phyloP scores from a whole-genome alignment of 92 coral and sea anemone species.

The Epizoanthus rinbou region DNA sequence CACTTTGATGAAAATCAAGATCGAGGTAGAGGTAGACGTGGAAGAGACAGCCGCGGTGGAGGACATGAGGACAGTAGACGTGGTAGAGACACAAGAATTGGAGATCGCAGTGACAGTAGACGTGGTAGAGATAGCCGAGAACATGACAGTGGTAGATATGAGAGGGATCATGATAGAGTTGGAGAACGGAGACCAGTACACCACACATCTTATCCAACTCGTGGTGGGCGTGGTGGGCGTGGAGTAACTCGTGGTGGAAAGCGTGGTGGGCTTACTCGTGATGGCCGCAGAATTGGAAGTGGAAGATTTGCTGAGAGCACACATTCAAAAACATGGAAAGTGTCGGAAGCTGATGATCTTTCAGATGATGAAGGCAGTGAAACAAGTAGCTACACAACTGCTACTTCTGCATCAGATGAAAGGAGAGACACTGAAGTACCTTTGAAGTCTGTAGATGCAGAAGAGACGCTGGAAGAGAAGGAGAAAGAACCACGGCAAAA shows the following conservation, averaged over 20 bases:
- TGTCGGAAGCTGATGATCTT: slow-evolving; percentile 66
- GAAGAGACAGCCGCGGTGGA: slow-evolving; percentile 22
- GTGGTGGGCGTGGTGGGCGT: slow-evolving; percentile 74
- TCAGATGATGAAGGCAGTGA: slow-evolving; percentile 87
- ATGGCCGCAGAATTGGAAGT: slow-evolving; percentile 78
- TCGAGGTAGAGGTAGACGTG: slow-evolving; percentile 35
- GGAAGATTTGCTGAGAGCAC: slow-evolving; percentile 70
- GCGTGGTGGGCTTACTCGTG: slow-evolving; percentile 62
- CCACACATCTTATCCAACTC: slow-evolving; percentile 51
- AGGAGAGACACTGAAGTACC: slow-evolving; percentile 52
- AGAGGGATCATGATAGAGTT: slow-evolving; percentile 24
- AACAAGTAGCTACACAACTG: slow-evolving; percentile 84
- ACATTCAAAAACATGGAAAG: slow-evolving; percentile 51
- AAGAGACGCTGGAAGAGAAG: slow-evolving; percentile 48
- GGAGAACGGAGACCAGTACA: not conserved
- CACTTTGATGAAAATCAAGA: slow-evolving; percentile 8
- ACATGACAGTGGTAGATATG: slow-evolving; percentile 51
- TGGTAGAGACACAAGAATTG: slow-evolving; percentile 35
- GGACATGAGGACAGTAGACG: slow-evolving; percentile 42
- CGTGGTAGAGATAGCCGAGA: slow-evolving; percentile 20
- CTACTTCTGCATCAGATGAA: slow-evolving; percentile 94
- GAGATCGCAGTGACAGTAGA: slow-evolving; percentile 29
- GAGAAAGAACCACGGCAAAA: slow-evolving; percentile 45
- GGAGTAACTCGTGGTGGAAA: slow-evolving; percentile 63
- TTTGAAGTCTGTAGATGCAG: slow-evolving; percentile 37